These are phyloP conservation scores for Noturus placidus DNA, from an alignment of 2,113 vertebrate genomes.

Conservation along the genomic window DNA sequence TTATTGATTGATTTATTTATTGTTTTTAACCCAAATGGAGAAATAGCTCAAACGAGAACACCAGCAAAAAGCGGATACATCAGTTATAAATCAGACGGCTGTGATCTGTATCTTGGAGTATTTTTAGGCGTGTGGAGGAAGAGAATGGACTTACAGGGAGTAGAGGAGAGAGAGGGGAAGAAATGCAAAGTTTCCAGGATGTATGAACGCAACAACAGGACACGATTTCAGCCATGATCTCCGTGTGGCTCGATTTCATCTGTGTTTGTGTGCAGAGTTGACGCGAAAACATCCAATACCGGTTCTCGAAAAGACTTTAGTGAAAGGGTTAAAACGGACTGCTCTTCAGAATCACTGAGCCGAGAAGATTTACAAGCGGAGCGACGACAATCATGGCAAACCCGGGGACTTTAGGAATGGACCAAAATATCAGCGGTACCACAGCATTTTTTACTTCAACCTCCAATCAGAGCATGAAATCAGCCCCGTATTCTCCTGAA, in stretches of 20 bases:
- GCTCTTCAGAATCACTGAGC: not conserved
- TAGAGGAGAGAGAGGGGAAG: conserved; percentile 56
- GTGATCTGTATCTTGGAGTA: conserved; percentile 55
- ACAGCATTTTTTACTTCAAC: conserved; percentile 59
- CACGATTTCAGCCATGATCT: conserved; percentile 2
- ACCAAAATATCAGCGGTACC: conserved; percentile 64
- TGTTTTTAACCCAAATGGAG: not conserved
- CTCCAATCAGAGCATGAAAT: conserved; percentile 71
- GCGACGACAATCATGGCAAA: conserved; percentile 64
- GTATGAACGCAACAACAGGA: not conserved
- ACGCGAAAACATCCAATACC: not conserved
- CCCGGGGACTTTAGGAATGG: conserved; percentile 61
- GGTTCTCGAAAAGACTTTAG: not conserved
- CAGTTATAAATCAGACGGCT: conserved; percentile 47
- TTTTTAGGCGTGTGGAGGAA: conserved; percentile 44
- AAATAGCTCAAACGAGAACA: not conserved
- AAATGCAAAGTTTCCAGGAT: conserved; percentile 33
- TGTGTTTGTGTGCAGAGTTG: not conserved
- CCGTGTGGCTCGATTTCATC: not conserved
- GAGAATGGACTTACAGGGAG: conserved; percentile 67
- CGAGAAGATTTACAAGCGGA: not conserved
- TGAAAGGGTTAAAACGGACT: not conserved
- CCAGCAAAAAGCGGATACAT: not conserved
- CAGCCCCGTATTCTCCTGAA: conserved; percentile 73
- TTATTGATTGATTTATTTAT: too few relatives aligned